Percentiles rank a stretch among this genome's conserved stretches.
Evolutionary conservation across 2,113 vertebrate species (phyloP).

Genomic region (Cepphus grylle): DNA sequence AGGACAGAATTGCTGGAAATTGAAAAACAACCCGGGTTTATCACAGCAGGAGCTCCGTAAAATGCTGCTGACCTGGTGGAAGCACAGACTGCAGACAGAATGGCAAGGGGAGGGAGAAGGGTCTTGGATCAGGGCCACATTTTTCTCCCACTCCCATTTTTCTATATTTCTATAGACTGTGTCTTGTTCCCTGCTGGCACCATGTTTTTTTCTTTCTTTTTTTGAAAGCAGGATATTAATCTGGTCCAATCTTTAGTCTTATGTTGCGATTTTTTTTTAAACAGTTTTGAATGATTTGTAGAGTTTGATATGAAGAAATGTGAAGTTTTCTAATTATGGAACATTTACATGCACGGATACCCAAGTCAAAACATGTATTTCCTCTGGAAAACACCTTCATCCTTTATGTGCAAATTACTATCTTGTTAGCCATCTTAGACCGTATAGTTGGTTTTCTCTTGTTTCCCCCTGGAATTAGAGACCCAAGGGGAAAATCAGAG

Average conservation of each 20-base stretch:
- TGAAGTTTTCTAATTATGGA: neutral
- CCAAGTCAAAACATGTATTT: neutral
- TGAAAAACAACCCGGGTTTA: rapidly evolving
- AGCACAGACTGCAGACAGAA: neutral
- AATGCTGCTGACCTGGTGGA: neutral
- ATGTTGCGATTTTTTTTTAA: neutral
- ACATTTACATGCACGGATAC: neutral
- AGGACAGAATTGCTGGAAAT: neutral
- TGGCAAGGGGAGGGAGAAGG: rapidly evolving
- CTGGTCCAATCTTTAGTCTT: neutral
- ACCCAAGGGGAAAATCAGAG: neutral
- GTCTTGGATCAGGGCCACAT: neutral
- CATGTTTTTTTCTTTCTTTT: neutral
- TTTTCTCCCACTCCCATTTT: neutral
- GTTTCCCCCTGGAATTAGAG: neutral
- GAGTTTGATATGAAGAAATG: neutral
- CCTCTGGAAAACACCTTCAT: slow-evolving; percentile 31
- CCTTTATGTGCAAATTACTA: neutral
- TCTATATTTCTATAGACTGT: rapidly evolving
- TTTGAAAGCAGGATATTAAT: neutral
- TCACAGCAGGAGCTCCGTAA: neutral
- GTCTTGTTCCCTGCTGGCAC: neutral
- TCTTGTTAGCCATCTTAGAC: neutral
- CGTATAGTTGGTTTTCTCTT: neutral
- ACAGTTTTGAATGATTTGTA: neutral